These are phyloP conservation scores for Prorops nasuta DNA, from an alignment of 1,140 invertebrate species.

Conservation along the genomic window DNA sequence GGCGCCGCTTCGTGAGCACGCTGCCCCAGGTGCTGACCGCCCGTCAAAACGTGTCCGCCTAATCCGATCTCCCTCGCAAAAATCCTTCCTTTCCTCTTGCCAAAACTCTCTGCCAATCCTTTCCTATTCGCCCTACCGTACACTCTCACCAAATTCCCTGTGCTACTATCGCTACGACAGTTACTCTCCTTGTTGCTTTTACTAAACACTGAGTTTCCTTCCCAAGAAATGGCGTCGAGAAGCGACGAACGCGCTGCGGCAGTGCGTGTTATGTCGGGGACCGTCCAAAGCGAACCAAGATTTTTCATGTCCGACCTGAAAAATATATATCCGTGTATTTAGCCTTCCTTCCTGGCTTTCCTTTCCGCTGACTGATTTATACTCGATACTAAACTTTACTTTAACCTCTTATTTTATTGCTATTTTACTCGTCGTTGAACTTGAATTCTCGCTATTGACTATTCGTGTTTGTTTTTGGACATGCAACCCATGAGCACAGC, in stretches of 20 bases:
- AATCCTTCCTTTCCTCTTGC: too few relatives aligned
- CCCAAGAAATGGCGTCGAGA: slow-evolving; percentile 50
- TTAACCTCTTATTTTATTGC: too few relatives aligned
- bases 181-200: slow-evolving; percentile 15
- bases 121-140: slow-evolving; percentile 3
- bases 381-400: too few relatives aligned
- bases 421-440: too few relatives aligned
- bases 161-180: slow-evolving; percentile 8
- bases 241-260: slow-evolving; percentile 56
- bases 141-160: not conserved
- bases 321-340: slow-evolving; percentile 1
- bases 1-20: too few relatives aligned
- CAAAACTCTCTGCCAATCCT: too few relatives aligned
- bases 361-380: too few relatives aligned
- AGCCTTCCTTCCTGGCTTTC: too few relatives aligned
- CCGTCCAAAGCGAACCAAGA: slow-evolving; percentile 58
- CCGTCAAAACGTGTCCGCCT: slow-evolving; percentile 23
- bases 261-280: slow-evolving; percentile 58
- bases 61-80: not conserved
- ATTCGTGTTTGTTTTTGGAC: too few relatives aligned
- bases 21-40: slow-evolving; percentile 24
- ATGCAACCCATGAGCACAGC: too few relatives aligned
- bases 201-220: slow-evolving; percentile 30
- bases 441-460: too few relatives aligned
- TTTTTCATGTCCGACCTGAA: slow-evolving; percentile 58